phyloP scores from a whole-genome alignment of 2,797 vertebrate genomes.

The Anniella stebbinsi region DNA sequence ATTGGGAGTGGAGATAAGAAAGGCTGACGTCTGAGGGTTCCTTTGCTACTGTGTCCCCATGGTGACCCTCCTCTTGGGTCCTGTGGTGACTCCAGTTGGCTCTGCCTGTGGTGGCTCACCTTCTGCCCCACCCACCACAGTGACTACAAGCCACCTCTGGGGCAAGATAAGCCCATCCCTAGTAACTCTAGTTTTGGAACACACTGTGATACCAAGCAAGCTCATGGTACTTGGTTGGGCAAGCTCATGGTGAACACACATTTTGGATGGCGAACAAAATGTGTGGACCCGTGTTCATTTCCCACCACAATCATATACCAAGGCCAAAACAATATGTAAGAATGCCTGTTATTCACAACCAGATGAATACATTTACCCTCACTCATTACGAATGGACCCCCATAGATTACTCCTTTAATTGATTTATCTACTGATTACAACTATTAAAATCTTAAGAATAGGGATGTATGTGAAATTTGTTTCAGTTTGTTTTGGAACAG shows the following conservation, averaged over 20 bases:
- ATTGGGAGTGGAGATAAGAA: no score
- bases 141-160: no score
- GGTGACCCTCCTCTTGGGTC: no score
- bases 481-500: no score
- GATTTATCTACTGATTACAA: not conserved
- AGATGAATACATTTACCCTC: not conserved
- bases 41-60: no score
- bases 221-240: no score
- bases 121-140: no score
- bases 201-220: not conserved
- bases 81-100: no score
- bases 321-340: not conserved
- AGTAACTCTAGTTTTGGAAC: not conserved
- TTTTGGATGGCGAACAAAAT: not conserved
- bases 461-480: no score
- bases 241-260: not conserved
- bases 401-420: not conserved
- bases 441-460: not conserved
- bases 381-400: not conserved
- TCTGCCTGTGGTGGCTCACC: no score
- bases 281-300: not conserved
- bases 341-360: not conserved
- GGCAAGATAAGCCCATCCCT: not conserved
- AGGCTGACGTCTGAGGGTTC: no score
- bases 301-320: not conserved